A percentile compares a stretch with the other conserved stretches of the same genome.
Conservation (phyloP, 1,140 invertebrate species). For the Pemphigus obesinymphae region DNA sequence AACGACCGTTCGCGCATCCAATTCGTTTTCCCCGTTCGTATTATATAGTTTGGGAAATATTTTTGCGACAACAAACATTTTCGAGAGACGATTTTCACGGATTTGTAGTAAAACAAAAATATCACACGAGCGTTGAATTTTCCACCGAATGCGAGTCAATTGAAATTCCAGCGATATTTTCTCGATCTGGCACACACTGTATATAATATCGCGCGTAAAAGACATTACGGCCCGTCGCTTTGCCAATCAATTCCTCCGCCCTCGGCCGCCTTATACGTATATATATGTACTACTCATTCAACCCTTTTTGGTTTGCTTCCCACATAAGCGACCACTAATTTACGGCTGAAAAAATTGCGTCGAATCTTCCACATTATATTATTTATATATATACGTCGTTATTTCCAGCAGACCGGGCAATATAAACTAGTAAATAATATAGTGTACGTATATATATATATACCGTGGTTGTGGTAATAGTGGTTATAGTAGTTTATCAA, state of each 20-base stretch:
- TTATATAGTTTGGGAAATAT: too few relatives aligned
- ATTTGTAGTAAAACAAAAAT: too few relatives aligned
- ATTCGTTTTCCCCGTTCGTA: too few relatives aligned
- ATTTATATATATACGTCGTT: neutral
- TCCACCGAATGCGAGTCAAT: too few relatives aligned
- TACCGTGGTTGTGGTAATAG: neutral
- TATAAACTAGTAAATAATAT: neutral
- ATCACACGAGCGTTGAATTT: too few relatives aligned
- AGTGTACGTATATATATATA: neutral
- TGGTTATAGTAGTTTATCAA: neutral
- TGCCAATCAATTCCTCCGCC: slow-evolving; percentile 16
- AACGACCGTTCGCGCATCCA: too few relatives aligned
- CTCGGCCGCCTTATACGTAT: neutral
- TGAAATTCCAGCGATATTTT: too few relatives aligned
- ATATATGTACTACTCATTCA: neutral
- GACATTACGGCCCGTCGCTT: slow-evolving; percentile 31
- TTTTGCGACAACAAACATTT: too few relatives aligned
- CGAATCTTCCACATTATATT: too few relatives aligned
- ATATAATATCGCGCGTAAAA: slow-evolving; percentile 15
- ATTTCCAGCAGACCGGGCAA: neutral
- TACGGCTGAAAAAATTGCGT: neutral
- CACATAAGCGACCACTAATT: neutral
- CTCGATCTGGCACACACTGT: too few relatives aligned
- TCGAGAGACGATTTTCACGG: too few relatives aligned
- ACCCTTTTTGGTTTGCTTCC: neutral